Percentiles rank a stretch among this genome's conserved stretches.
Conservation (phyloP, 2,797 vertebrate genomes). For the Valencia hispanica region DNA sequence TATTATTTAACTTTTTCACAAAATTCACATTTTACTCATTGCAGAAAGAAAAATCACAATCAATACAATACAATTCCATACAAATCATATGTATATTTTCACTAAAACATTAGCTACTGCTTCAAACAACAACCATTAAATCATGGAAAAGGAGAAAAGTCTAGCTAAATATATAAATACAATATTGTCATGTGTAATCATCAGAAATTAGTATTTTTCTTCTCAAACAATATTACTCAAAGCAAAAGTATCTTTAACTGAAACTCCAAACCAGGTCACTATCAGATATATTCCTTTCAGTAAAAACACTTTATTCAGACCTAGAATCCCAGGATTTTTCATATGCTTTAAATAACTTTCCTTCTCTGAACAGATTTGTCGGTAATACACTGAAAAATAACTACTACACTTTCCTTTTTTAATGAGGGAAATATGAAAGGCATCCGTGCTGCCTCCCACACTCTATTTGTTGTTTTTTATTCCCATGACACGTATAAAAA, state of each 20-base stretch:
- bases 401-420: constrained; percentile 62
- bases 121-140: too few species aligned
- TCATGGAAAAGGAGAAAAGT: too few species aligned
- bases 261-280: background rate
- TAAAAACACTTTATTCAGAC: constrained; percentile 11
- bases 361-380: constrained; percentile 57
- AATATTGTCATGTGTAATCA: too few species aligned
- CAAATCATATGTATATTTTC: too few species aligned
- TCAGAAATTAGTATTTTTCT: too few species aligned
- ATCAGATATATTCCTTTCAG: background rate
- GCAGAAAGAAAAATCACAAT: too few species aligned
- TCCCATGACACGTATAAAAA: constrained; percentile 81
- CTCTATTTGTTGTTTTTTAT: constrained; percentile 84
- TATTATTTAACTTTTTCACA: too few species aligned
- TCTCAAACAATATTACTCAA: background rate
- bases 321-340: background rate
- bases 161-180: too few species aligned
- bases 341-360: constrained; percentile 27
- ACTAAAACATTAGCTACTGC: too few species aligned
- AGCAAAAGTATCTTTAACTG: background rate
- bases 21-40: too few species aligned
- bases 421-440: constrained; percentile 77
- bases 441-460: constrained; percentile 77
- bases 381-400: constrained; percentile 61
- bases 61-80: too few species aligned